phyloP scores from a whole-genome alignment of 2,888 invertebrate genomes.

The Cryptus armator region DNA sequence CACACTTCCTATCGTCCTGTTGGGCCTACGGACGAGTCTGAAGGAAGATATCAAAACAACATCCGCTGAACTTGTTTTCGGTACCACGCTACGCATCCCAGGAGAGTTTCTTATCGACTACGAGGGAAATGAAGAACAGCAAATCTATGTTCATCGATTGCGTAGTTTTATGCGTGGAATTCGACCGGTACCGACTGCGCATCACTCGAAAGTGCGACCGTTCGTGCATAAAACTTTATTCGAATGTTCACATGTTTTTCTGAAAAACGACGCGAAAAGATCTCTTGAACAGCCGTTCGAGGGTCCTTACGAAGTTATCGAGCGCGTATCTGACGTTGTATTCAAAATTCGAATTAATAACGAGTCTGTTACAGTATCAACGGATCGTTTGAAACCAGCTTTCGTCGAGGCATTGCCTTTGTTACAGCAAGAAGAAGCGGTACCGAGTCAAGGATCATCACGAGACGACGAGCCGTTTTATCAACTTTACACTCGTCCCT shows the following conservation, averaged over 20 bases:
- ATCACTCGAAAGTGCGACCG: slow-evolving; percentile 6
- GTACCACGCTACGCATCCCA: slow-evolving; percentile 18
- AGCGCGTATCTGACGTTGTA: slow-evolving; percentile 9
- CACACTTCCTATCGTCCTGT: too few relatives aligned
- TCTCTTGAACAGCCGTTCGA: slow-evolving; percentile 28
- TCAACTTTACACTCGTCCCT: neutral
- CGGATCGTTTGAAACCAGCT: neutral
- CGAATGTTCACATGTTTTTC: neutral
- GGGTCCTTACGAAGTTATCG: slow-evolving; percentile 20
- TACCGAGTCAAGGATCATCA: neutral
- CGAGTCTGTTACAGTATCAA: slow-evolving; percentile 2
- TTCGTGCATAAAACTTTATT: slow-evolving; percentile 27
- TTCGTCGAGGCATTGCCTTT: neutral
- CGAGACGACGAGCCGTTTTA: neutral
- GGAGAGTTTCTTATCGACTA: slow-evolving; percentile 34
- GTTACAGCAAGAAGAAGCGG: neutral
- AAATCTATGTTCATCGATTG: too few relatives aligned
- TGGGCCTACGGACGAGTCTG: too few relatives aligned
- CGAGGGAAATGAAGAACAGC: slow-evolving; percentile 3
- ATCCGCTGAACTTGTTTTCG: too few relatives aligned
- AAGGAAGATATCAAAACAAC: too few relatives aligned
- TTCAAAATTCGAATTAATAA: neutral
- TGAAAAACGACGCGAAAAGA: slow-evolving; percentile 7
- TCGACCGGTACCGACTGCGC: neutral
- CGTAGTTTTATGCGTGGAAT: too few relatives aligned